A percentile compares a stretch with the other conserved stretches of the same genome.
phyloP scores from a whole-genome alignment of 2,888 invertebrate genomes.

The Chironomus tentans region DNA sequence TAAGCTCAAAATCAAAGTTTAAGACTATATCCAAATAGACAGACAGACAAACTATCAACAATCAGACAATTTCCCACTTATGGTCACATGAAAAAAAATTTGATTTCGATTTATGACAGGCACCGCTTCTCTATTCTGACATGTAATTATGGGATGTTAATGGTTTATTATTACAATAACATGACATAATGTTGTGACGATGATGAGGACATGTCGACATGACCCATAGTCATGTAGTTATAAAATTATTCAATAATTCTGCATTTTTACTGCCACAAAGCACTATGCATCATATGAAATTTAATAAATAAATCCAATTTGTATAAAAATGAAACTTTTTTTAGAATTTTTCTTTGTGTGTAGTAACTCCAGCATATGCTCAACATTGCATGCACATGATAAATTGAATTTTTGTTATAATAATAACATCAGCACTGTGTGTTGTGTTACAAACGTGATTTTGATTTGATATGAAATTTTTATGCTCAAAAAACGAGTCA shows the following conservation, averaged over 20 bases:
- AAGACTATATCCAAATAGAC: too few species aligned
- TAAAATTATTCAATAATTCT: conserved; percentile 7
- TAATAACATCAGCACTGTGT: too few species aligned
- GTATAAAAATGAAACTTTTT: too few species aligned
- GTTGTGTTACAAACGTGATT: too few species aligned
- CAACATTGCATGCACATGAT: neutral
- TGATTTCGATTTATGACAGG: neutral
- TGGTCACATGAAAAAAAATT: neutral
- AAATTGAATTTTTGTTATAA: neutral
- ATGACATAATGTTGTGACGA: conserved; percentile 2
- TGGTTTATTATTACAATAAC: conserved; percentile 17
- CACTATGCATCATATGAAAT: neutral
- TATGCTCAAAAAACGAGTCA: too few species aligned
- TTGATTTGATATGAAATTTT: too few species aligned
- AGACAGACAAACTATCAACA: too few species aligned
- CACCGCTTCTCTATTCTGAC: neutral
- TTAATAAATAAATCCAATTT: conserved; percentile 8
- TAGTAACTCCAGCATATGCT: too few species aligned
- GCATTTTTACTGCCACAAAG: neutral
- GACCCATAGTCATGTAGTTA: neutral
- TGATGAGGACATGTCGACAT: neutral
- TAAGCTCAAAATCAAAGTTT: too few species aligned
- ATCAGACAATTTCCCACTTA: neutral
- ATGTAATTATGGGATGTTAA: conserved; percentile 18
- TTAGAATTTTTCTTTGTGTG: too few species aligned